Evolutionary conservation across 2,797 vertebrate species (phyloP), one percentile per base, ranked within the genome.

Genomic region (Pangasius sanitwongsei): DNA sequence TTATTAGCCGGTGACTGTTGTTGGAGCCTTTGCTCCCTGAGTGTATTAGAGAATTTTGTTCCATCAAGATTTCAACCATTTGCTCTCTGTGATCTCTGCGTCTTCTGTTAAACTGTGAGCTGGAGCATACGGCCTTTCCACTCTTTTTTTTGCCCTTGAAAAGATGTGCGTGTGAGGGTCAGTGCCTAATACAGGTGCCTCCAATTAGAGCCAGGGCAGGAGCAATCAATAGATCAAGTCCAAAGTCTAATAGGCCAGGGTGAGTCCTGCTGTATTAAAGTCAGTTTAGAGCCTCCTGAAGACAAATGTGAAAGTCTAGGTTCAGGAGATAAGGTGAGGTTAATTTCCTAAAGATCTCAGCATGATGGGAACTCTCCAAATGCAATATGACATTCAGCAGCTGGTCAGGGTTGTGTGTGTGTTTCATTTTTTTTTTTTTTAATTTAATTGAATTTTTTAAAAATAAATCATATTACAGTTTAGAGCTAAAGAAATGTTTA

Each of bases 181-280:
- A 28, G 82, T 87, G 50, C 59, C 75, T 86, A 83, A 92, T 92
- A 55, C 86, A 85, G 80, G 89, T 89, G 75, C 78, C 94, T 95
- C 88, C 93, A 94, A 93, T 95, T 95, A 95, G 90, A 92, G 92
- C 59, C 70, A 88, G 92, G 93, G 94, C 84, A 23, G 89, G 81
- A 86, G 83, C 89, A 50, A 95, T 96, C 95, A 90, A 94, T 95
- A 93, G 88, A 93, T 94, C 92, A 89, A 88, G 87, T 84, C 91
- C 69, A 82, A 78, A 89, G 84, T 86, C 86, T 94, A 93, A 93
- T 93, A 89, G 93, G 92, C 92, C 91, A 70, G 89, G 89, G 89
- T 92, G 92, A 91, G 91, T 86, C 85, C 85, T 92, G 93, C 90
- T 91, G 92, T 90, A 93, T 91, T 91, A 89, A 90, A 92, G 90